Base-by-base conservation (phyloP, 2,888 invertebrate genomes). In the Sarcophaga subvicina region DNA sequence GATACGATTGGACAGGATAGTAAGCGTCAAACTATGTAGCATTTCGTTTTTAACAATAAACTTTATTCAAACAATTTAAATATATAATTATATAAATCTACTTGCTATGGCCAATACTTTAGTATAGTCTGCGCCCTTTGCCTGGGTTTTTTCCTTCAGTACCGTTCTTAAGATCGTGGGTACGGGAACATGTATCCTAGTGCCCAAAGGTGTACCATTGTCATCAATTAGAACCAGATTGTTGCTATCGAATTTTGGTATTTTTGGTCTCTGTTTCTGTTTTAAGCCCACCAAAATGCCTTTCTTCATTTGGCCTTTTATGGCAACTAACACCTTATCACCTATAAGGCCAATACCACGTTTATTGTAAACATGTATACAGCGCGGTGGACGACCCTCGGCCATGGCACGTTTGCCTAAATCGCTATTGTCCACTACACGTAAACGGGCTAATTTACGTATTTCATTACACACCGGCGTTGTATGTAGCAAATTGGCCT, bases 401-500 rank as follows among this genome's bases (percentile, higher is more conserved):
- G 97, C 95, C 97, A 98, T 98, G 2, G 99, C 99, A 92, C 97
- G 95, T 93, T 98, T 98, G 59, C 99, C 99, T 85, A 99, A 96
- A 89, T 97, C 96, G 80, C 98, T 98, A 93, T 99, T 99, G 93
- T 99, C 99, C 3, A 99, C 99, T 8, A 99, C 98, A 90, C 98
- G 94, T 20, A 99, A 94, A 72, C 98, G 94, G 2, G 97, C 95
- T 89, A 98, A 91, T 91, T 96, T 95, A 63, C 95, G 95, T 71
- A 98, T 96, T 94, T 97, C 96, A 91, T 94, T 95, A 88, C 94
- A 93, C 79, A 93, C 91, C 6, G 94, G 89, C 0, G 96, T 95
- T 12, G 95, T 95, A 90, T 96, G 96, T 80, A 97, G 22, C 20
- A 87, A 60, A 14, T 86, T 85, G 2, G 69, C 37, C 5, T 67